Base-by-base conservation (phyloP, 30 jellyfish, hydroid and myxozoan genomes). In the Hydractinia symbiolongicarpus region DNA sequence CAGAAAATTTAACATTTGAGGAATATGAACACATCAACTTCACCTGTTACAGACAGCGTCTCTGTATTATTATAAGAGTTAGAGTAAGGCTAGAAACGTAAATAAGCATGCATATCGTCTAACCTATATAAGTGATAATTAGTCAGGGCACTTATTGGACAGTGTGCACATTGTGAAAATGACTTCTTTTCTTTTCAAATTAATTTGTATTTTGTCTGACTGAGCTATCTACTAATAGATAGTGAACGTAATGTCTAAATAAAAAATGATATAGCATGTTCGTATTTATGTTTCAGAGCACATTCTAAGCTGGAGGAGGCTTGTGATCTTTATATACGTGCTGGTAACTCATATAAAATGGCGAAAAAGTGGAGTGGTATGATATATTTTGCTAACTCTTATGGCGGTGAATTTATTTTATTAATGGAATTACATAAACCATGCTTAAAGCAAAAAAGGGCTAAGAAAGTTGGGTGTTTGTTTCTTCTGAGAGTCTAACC, bases 321-420 rank as follows among this genome's bases (percentile, higher is more conserved):
- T 6, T 76, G 90, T 66, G 96, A 88, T 62, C 84, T 84, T 13
- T 94, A 88, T 84, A 67, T 81, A 49, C 85, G 96, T 79, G 99
- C 99, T 55, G 99, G 99, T 62, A 94, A 94, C 86, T 88, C 96
- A 60, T 94, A 82, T 85, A 94, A 94, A 86, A 88, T 94, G 94
- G 99, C 97, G 4, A 94, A 94, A 82, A 94, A 88, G 54, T 94
- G 99, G 99, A 88, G 88, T 78, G 96, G 99, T 94, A 84, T 40
- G n/a, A 17, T 7, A 17, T 51, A 10, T 7, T 72, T 40, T 51
- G n/a, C n/a, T 30, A 30, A 30, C 44, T 30, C 2, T 30, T 30
- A 30, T 30, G 2, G 44, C 2, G 44, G 44, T 30, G 44, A 30
- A 30, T 30, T 30, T 2, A 30, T 30, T 30, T 30, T 30, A 30